Conservation (phyloP, 1,140 invertebrate genomes). For the Mya arenaria region DNA sequence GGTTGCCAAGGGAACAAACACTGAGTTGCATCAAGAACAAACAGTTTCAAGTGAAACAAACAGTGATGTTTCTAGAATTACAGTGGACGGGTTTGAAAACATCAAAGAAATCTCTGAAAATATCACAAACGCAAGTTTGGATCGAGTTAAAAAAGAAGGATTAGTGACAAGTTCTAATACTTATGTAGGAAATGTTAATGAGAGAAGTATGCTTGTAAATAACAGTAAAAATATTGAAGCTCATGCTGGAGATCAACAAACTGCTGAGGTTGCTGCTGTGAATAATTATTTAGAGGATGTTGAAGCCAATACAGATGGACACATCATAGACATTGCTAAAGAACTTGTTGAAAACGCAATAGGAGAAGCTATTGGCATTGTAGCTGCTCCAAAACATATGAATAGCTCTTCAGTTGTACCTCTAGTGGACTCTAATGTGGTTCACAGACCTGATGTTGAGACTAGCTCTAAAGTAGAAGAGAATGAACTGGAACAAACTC, state of each 20-base stretch:
- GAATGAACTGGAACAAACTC: background rate
- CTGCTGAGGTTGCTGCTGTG: background rate
- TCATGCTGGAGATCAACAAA: background rate
- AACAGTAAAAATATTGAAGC: no score
- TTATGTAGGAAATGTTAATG: background rate
- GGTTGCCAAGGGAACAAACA: background rate
- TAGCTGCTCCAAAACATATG: background rate
- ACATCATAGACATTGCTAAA: background rate
- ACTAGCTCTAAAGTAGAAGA: background rate
- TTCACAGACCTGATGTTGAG: background rate
- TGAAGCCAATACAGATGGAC: background rate
- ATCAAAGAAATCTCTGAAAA: slow-evolving; percentile 36
- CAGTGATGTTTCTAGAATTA: no score
- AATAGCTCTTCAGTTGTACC: background rate
- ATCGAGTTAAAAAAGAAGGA: slow-evolving; percentile 20
- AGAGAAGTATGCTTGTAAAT: background rate
- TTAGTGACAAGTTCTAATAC: background rate
- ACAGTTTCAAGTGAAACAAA: background rate
- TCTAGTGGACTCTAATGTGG: background rate
- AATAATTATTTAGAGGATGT: background rate
- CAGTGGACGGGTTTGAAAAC: no score
- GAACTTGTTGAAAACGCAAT: slow-evolving; percentile 33
- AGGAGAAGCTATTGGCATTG: slow-evolving; percentile 20
- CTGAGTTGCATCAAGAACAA: background rate
- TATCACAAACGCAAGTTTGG: slow-evolving; percentile 41